phyloP scores from a whole-genome alignment of 2,888 invertebrate genomes.

The Ophion obscuratus region DNA sequence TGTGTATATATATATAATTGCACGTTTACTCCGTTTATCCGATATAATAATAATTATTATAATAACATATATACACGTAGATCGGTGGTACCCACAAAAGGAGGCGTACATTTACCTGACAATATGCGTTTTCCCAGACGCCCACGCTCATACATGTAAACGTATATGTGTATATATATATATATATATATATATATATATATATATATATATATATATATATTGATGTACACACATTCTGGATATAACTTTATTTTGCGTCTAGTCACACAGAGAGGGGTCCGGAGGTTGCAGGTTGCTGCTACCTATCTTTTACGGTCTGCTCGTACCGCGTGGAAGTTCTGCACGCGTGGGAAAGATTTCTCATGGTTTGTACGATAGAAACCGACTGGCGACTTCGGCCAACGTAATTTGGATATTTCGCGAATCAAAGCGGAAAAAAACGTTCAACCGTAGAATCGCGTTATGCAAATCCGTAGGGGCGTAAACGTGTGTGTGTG shows the following conservation, averaged over 20 bases:
- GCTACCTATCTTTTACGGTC: slow-evolving; percentile 40
- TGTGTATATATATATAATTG: slow-evolving; percentile 43
- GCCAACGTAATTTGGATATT: slow-evolving; percentile 52
- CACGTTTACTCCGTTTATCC: slow-evolving; percentile 13
- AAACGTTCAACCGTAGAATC: not conserved
- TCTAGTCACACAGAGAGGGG: slow-evolving; percentile 6
- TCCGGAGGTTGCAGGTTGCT: slow-evolving; percentile 56
- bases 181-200: not conserved
- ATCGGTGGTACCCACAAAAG: slow-evolving; percentile 32
- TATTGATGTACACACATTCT: not conserved
- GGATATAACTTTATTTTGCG: slow-evolving; percentile 55
- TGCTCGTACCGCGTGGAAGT: slow-evolving; percentile 27
- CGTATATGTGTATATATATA: slow-evolving; percentile 1
- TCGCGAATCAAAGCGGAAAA: slow-evolving; percentile 25
- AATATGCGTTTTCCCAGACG: slow-evolving; percentile 64
- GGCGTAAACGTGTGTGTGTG: not conserved
- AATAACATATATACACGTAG: slow-evolving; percentile 26
- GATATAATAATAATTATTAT: slow-evolving; percentile 39
- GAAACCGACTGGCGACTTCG: slow-evolving; percentile 30
- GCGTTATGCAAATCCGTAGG: not conserved
- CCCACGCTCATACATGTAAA: slow-evolving; percentile 50
- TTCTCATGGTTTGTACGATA: slow-evolving; percentile 54
- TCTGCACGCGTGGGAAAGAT: slow-evolving; percentile 65
- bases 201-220: not conserved
- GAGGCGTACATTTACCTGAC: slow-evolving; percentile 62